Evolutionary conservation across 2,888 invertebrate species (phyloP), one percentile per base, ranked within the genome.

Genomic region (Agriotes lineatus): DNA sequence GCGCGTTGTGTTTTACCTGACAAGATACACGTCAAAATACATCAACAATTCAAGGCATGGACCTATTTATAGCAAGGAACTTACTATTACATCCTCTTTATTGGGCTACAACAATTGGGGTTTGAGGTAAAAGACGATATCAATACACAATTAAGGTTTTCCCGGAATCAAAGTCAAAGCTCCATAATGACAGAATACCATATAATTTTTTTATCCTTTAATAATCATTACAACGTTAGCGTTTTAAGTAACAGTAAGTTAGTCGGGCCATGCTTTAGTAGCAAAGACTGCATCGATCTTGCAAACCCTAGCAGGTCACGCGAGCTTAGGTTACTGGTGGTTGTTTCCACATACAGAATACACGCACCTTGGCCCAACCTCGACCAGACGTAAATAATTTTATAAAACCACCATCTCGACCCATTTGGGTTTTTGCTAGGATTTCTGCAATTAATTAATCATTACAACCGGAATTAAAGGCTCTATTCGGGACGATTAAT

Each of bases 281-380:
- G 16, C 52, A 33, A 52, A 52, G 52, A 52, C 52, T 52, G 52
- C 52, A 52, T 52, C 52, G 52, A 52, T 52, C 52, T 33, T 35
- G 30, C 19, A 48, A 45, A 48, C 48, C 10, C 22, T 12, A 20
- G 52, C 52, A 52, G 52, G 52, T 52, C 52, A 52, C 52, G 52
- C 52, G 18, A 52, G 18, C 33, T 52, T 52, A 12, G 52, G 52
- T 16, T 52, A 18, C 33, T 52, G 33, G 22, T 48, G 22, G 48
- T 52, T 52, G 52, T 52, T 52, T 33, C 30, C 30, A 19, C 33
- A 52, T 52, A 52, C 33, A 52, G 33, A 12, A 52, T 30, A 52
- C 52, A 52, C 52, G 52, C 52, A 52, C 52, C 18, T 16, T 10
- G 16, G 33, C 52, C 52, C 52, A 33, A 52, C 52, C 52, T 52